Percentiles rank a stretch among this genome's conserved stretches.
Conservation (phyloP, 2,888 invertebrate species). For the Pyrrhia umbra region DNA sequence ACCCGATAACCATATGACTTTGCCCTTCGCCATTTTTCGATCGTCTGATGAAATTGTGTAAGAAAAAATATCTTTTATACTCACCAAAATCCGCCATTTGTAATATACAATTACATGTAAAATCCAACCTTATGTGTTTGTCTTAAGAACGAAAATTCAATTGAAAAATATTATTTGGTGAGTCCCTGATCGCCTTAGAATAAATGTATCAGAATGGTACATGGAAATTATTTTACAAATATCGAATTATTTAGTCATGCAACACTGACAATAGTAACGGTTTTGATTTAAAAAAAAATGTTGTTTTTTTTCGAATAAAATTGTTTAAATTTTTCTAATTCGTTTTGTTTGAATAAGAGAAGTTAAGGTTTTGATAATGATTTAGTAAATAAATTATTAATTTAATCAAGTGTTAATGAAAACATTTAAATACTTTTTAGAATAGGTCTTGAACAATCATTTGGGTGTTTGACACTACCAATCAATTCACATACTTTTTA, state of each 20-base stretch:
- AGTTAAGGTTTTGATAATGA: not conserved
- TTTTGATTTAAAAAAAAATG: conserved; percentile 9
- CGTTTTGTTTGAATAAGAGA: not conserved
- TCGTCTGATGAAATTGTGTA: conserved; percentile 70
- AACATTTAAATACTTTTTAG: too few species aligned
- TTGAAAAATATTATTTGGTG: not conserved
- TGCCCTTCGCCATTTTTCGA: conserved; percentile 80
- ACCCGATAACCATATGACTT: conserved; percentile 82
- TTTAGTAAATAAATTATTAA: too few species aligned
- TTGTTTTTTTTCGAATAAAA: conserved; percentile 1
- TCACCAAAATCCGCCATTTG: conserved; percentile 4
- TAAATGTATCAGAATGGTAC: conserved; percentile 53
- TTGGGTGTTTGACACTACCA: too few species aligned
- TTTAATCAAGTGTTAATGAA: too few species aligned
- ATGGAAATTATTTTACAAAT: conserved; percentile 37
- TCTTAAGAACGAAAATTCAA: not conserved
- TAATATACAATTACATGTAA: not conserved
- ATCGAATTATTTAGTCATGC: conserved; percentile 42
- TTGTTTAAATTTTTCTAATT: conserved; percentile 31
- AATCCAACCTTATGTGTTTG: not conserved
- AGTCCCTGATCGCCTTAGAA: conserved; percentile 35
- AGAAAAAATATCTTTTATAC: conserved; percentile 64
- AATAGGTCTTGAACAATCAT: too few species aligned
- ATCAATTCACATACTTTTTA: too few species aligned
- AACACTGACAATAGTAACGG: conserved; percentile 24